Percentiles rank a stretch among this genome's conserved stretches.
These are phyloP conservation scores for Euphydryas editha DNA, from an alignment of 2,888 invertebrate species.

Conservation along the genomic window DNA sequence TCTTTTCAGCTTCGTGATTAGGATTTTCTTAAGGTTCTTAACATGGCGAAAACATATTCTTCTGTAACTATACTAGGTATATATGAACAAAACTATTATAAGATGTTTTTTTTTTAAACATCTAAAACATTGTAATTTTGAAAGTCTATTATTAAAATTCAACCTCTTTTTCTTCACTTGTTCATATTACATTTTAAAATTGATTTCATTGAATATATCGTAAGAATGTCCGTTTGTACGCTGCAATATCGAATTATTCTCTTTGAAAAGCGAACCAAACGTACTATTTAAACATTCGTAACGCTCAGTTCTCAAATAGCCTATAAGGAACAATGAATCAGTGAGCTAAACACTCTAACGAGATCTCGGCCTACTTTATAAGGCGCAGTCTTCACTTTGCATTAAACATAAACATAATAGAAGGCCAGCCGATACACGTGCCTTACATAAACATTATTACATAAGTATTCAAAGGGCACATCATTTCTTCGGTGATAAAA, in stretches of 20 bases:
- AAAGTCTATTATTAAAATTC: too few species aligned
- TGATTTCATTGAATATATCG: neutral
- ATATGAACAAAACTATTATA: too few species aligned
- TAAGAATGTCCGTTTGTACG: neutral
- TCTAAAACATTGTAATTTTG: too few species aligned
- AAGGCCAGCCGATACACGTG: constrained; percentile 32
- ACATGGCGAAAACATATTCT: too few species aligned
- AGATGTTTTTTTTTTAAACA: too few species aligned
- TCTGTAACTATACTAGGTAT: too few species aligned
- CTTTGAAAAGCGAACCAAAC: neutral
- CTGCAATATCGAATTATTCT: neutral
- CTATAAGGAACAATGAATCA: constrained; percentile 37
- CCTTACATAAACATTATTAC: constrained; percentile 33
- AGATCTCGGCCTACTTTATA: constrained; percentile 34
- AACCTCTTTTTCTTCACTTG: too few species aligned
- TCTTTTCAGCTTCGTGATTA: too few species aligned
- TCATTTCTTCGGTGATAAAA: constrained; percentile 33
- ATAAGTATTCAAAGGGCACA: constrained; percentile 40
- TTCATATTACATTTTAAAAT: too few species aligned
- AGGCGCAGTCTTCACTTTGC: constrained; percentile 28
- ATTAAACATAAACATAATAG: constrained; percentile 34
- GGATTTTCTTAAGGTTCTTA: too few species aligned
- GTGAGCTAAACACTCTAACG: constrained; percentile 35
- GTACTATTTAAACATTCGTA: constrained; percentile 5
- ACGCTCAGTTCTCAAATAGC: constrained; percentile 16